phyloP scores from a whole-genome alignment of 2,797 vertebrate species.

The Liasis olivaceus region DNA sequence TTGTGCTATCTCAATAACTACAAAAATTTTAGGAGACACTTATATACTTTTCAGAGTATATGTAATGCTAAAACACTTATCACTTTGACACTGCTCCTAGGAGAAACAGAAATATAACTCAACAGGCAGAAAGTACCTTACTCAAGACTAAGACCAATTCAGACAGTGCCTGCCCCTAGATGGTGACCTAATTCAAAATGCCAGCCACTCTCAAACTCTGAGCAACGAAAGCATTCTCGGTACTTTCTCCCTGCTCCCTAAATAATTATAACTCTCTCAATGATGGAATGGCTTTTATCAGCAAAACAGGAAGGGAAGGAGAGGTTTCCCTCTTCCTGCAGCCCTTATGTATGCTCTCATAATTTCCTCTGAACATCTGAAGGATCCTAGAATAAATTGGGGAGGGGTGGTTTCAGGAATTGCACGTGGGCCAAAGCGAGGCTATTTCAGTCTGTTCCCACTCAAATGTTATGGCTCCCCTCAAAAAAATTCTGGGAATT shows the following conservation, averaged over 20 bases:
- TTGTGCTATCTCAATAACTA: conserved; percentile 4
- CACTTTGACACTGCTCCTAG: neutral
- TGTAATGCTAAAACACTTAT: neutral
- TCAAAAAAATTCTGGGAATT: neutral
- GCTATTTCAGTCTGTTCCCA: neutral
- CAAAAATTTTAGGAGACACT: conserved; percentile 11
- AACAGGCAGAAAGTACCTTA: neutral
- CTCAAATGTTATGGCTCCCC: neutral
- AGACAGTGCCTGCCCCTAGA: neutral
- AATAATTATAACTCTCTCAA: neutral
- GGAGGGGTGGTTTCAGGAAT: too few relatives aligned
- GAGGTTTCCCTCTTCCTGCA: neutral
- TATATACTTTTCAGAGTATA: neutral
- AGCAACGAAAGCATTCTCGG: neutral
- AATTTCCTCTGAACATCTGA: neutral
- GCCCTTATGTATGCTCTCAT: neutral
- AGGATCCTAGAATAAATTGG: neutral
- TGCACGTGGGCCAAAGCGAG: too few relatives aligned
- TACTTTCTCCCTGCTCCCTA: too few relatives aligned
- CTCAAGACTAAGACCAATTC: neutral
- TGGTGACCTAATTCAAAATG: neutral
- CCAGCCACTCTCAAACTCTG: neutral
- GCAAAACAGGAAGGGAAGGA: neutral
- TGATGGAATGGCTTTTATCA: neutral
- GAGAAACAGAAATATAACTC: neutral